Evolutionary conservation across 2,797 vertebrate species (phyloP), one percentile per base, ranked within the genome.

Genomic region (Hypotaenidia okinawae): DNA sequence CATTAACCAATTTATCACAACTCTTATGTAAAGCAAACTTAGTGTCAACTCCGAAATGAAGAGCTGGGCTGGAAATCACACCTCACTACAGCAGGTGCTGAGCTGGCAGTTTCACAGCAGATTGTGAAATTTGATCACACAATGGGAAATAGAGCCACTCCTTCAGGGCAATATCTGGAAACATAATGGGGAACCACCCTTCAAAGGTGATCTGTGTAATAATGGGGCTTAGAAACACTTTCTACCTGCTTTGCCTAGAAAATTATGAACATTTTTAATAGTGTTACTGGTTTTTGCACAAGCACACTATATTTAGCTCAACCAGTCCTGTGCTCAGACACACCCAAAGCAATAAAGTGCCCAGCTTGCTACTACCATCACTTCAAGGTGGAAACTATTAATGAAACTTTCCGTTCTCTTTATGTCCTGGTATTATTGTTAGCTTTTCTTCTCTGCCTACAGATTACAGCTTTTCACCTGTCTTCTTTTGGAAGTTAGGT

Each of bases 181-280:
- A 95, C 92, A 57, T 91, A 89, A 96, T 94, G 94, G 92, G 95
- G 94, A 96, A 1, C 94, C 91, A 91, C 95, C 95, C 96, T 94
- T 90, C 91, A 90, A 47, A 94, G 90, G 91, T 84, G 91, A 94
- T 94, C 95, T 43, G n/a, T 76, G 91, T 96, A 95, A 96, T 96
- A 88, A 95, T 95, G 95, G 95, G 94, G 73, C 95, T 96, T 88
- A 94, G 91, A 76, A 94, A 61, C 89, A 96, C 95, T 97, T 96
- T 95, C 95, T 96, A 88, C 94, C 94, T 97, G 93, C 96, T 97
- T 97, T 96, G 95, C 94, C 88, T 96, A 96, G 91, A 96, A 97
- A 96, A 96, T 94, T 84, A 94, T 86, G 82, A 96, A 95, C 87
- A 61, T 88, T 94, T 89, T 94, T 76, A 94, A 95, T 94, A 16